phyloP scores from a whole-genome alignment of 2,888 invertebrate species.

The Tanytarsus gracilentus region DNA sequence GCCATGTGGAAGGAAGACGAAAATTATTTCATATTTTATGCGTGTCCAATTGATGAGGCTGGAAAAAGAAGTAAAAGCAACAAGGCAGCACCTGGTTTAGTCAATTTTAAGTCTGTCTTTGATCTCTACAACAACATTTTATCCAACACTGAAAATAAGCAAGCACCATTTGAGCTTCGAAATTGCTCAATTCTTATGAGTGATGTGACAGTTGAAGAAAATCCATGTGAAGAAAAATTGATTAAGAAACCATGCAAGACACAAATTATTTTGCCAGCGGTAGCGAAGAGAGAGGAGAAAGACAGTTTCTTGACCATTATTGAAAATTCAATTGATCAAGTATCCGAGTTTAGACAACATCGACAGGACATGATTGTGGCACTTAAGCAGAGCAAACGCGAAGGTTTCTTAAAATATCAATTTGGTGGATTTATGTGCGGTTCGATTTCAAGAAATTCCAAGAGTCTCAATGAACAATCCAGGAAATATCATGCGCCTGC shows the following conservation, averaged over 20 bases:
- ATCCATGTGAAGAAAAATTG: background rate
- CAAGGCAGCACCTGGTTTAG: background rate
- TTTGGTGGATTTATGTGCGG: constrained; percentile 2
- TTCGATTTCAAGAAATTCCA: background rate
- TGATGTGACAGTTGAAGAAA: background rate
- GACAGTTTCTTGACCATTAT: too few relatives aligned
- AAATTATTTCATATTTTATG: constrained; percentile 51
- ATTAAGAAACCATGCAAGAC: background rate
- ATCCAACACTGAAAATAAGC: background rate
- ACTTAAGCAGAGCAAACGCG: background rate
- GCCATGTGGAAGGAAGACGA: constrained; percentile 50
- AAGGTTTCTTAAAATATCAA: background rate
- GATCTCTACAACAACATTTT: constrained; percentile 7
- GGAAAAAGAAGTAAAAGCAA: constrained; percentile 38
- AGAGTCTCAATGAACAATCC: background rate
- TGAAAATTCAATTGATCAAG: background rate
- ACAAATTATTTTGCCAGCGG: constrained; percentile 11
- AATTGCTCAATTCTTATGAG: constrained; percentile 1
- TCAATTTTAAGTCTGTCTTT: constrained; percentile 4
- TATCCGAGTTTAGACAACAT: background rate
- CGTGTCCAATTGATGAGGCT: constrained; percentile 50
- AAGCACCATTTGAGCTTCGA: constrained; percentile 16
- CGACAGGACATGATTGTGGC: background rate
- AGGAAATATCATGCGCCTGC: constrained; percentile 17
- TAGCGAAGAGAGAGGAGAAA: background rate